Evolutionary conservation across 2,113 vertebrate genomes (phyloP).

Genomic region (Arvicanthis niloticus): DNA sequence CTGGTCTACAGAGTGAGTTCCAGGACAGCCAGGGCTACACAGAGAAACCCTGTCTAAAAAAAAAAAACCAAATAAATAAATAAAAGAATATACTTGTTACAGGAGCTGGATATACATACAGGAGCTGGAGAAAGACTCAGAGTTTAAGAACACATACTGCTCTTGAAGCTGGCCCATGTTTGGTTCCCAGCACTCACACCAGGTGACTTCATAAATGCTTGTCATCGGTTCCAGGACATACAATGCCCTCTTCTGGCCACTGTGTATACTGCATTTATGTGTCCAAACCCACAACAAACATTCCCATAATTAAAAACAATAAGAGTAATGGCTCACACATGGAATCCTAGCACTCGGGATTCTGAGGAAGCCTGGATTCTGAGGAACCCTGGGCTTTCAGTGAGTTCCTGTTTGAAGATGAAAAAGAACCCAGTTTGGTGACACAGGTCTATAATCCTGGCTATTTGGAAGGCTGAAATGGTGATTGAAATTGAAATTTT

Average conservation of each 20-base stretch:
- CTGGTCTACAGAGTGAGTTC: neutral
- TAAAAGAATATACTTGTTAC: neutral
- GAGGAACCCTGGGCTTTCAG: neutral
- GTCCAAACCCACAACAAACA: neutral
- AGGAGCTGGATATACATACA: too few species aligned
- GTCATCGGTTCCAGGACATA: neutral
- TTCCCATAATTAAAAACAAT: neutral
- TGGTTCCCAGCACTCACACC: too few species aligned
- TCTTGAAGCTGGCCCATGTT: neutral
- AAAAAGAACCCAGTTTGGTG: neutral
- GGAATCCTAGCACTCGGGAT: neutral
- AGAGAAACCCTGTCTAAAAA: neutral
- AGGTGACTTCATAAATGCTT: neutral
- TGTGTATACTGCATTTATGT: neutral
- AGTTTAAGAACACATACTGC: neutral
- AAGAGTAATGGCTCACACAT: neutral
- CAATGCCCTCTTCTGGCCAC: neutral
- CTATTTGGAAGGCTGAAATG: neutral
- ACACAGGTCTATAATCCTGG: neutral
- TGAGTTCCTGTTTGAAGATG: neutral
- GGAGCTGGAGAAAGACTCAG: neutral
- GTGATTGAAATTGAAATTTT: neutral
- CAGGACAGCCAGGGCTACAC: neutral
- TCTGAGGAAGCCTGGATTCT: neutral
- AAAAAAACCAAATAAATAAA: too few species aligned